These are phyloP conservation scores for Odontamblyopus rebecca DNA, from an alignment of 2,797 vertebrate genomes.

Conservation along the genomic window DNA sequence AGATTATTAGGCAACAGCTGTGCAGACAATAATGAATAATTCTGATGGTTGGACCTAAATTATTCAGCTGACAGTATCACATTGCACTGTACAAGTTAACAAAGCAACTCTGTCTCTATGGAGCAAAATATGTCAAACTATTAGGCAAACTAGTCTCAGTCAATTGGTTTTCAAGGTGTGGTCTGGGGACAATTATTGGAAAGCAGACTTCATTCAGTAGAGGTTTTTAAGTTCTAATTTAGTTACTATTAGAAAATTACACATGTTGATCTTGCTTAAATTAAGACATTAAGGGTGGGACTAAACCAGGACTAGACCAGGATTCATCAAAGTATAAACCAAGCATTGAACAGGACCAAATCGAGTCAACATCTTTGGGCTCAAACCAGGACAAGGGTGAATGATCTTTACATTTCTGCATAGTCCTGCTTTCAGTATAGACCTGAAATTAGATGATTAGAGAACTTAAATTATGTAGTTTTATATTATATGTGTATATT, in stretches of 20 bases:
- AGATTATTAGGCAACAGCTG: background rate
- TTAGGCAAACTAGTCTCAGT: background rate
- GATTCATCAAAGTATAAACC: too few species aligned
- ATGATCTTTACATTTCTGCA: background rate
- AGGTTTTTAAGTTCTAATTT: too few species aligned
- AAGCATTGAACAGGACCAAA: background rate
- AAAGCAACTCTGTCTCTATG: conserved; percentile 7
- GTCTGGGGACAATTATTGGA: background rate
- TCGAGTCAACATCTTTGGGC: background rate
- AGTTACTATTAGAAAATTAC: too few species aligned
- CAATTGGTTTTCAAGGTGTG: background rate
- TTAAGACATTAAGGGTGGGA: too few species aligned
- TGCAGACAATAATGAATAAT: conserved; percentile 27
- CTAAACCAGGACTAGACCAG: background rate
- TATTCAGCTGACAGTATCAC: conserved; percentile 49
- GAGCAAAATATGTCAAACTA: background rate
- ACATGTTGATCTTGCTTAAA: too few species aligned
- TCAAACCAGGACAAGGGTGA: background rate
- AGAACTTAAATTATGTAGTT: too few species aligned
- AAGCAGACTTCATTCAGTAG: background rate
- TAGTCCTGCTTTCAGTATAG: too few species aligned
- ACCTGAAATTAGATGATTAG: too few species aligned
- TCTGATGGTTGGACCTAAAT: conserved; percentile 39
- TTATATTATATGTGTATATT: too few species aligned
- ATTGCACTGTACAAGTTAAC: conserved; percentile 37